Evolutionary conservation across 2,797 vertebrate species (phyloP).

Genomic region (Bradypodion ventrale): DNA sequence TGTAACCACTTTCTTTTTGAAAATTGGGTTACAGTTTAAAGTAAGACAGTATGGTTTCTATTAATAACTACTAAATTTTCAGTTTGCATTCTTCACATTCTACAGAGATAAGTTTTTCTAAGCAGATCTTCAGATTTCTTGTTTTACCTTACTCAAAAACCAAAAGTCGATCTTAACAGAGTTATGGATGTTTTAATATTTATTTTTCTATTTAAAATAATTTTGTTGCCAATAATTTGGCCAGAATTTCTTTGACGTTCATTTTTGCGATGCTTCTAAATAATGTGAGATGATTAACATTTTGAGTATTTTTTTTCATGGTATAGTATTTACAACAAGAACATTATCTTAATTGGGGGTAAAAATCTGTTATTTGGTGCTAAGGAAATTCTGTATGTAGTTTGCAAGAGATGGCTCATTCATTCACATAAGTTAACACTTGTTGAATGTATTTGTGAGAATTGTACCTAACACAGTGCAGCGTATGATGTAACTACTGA

Average conservation of each 20-base stretch:
- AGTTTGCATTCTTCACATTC: neutral
- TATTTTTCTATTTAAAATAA: neutral
- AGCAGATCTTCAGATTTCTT: neutral
- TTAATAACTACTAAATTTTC: neutral
- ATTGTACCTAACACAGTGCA: neutral
- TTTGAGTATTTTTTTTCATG: no score
- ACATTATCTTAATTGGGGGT: no score
- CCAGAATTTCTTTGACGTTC: no score
- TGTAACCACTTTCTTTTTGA: neutral
- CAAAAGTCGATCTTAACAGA: neutral
- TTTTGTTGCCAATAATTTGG: neutral
- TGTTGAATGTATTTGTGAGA: neutral
- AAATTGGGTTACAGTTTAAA: neutral
- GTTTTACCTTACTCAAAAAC: neutral
- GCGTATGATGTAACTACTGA: neutral
- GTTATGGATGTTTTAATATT: neutral
- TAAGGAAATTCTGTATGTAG: no score
- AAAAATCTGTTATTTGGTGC: no score
- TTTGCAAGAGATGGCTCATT: no score
- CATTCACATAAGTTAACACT: neutral
- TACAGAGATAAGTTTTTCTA: neutral
- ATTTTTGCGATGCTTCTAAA: no score
- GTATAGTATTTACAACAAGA: no score
- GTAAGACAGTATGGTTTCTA: neutral
- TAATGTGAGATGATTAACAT: no score